Conservation (phyloP, 2,797 vertebrate genomes). For the Alfaro cultratus region DNA sequence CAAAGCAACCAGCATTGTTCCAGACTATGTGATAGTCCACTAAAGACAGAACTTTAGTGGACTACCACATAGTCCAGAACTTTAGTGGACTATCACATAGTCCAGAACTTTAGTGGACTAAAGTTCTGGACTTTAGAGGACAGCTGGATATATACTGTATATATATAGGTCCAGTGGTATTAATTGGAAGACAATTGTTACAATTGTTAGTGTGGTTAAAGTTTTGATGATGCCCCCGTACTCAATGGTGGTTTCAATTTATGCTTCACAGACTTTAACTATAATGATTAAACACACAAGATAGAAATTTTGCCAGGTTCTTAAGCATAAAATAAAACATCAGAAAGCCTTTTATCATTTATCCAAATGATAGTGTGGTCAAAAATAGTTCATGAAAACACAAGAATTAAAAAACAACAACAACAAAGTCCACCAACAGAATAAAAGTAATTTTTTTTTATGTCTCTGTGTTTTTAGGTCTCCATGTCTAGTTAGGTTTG, state of each 20-base stretch:
- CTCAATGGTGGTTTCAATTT: background rate
- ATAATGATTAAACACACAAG: background rate
- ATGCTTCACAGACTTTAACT: background rate
- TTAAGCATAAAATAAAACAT: background rate
- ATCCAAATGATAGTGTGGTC: background rate
- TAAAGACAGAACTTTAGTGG: conserved; percentile 7
- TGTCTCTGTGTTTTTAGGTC: background rate
- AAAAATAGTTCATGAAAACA: background rate
- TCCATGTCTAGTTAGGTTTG: background rate
- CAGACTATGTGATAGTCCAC: conserved; percentile 8
- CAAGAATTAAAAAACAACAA: background rate
- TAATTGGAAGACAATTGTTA: background rate
- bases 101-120: too few relatives aligned
- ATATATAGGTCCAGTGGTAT: too few relatives aligned
- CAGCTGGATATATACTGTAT: too few relatives aligned
- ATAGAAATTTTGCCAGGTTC: background rate
- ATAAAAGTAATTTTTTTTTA: background rate
- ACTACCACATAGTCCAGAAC: too few relatives aligned
- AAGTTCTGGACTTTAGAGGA: too few relatives aligned
- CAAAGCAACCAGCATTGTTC: conserved; percentile 32
- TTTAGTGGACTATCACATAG: too few relatives aligned
- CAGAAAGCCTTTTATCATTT: background rate
- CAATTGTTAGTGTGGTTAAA: background rate
- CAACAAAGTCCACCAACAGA: background rate
- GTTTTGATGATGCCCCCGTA: background rate